These are phyloP conservation scores for Balaeniceps rex DNA, from an alignment of 2,113 vertebrate genomes.

Conservation along the genomic window DNA sequence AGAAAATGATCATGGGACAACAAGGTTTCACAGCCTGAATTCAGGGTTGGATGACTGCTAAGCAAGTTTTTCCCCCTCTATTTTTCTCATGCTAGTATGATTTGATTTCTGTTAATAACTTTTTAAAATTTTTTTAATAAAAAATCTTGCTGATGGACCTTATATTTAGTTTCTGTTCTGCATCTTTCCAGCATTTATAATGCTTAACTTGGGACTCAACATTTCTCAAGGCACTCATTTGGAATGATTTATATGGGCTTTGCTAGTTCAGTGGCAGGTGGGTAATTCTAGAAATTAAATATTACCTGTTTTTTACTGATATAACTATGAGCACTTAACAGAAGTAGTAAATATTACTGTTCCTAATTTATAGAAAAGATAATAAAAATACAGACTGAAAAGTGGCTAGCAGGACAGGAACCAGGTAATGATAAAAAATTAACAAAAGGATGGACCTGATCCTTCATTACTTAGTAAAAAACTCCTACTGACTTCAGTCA, in stretches of 20 bases:
- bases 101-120: neutral
- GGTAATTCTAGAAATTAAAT: slow-evolving; percentile 29
- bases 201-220: neutral
- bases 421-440: neutral
- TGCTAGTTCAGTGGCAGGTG: neutral
- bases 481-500: neutral
- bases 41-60: neutral
- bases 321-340: neutral
- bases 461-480: neutral
- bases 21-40: neutral
- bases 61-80: neutral
- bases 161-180: neutral
- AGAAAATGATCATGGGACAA: neutral
- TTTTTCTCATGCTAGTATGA: neutral
- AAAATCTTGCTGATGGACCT: neutral
- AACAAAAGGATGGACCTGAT: neutral
- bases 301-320: neutral
- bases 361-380: neutral
- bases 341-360: slow-evolving; percentile 4
- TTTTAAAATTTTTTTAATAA: too few relatives aligned
- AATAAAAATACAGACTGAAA: neutral
- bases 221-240: slow-evolving; percentile 32
- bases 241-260: slow-evolving; percentile 33
- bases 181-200: slow-evolving; percentile 19
- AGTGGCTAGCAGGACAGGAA: neutral